Evolutionary conservation across 2,888 invertebrate species (phyloP).

Genomic region (Andrena dorsata): DNA sequence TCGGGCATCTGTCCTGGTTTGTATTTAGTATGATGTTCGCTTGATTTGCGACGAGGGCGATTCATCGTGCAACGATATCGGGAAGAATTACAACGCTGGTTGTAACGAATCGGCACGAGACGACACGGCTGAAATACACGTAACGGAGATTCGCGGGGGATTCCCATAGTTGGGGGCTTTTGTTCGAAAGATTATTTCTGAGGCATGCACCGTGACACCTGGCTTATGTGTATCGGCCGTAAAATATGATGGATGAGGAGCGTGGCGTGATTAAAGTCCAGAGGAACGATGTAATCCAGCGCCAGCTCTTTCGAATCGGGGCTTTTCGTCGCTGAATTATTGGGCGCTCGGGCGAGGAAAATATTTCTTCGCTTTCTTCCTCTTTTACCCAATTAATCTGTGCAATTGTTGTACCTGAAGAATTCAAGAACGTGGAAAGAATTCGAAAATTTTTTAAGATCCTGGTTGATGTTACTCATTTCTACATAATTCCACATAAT

Average conservation of each 20-base stretch:
- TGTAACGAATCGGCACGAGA: no score
- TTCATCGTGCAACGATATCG: no score
- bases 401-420: neutral
- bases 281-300: constrained; percentile 30
- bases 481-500: neutral
- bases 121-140: neutral
- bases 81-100: no score
- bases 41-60: no score
- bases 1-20: no score
- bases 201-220: neutral
- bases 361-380: neutral
- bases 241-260: constrained; percentile 42
- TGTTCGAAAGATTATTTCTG: constrained; percentile 30
- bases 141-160: neutral
- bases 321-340: constrained; percentile 39
- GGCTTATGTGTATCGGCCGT: constrained; percentile 17
- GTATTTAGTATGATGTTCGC: no score
- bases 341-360: neutral
- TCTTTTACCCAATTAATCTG: neutral
- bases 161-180: neutral
- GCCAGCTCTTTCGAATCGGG: constrained; percentile 17
- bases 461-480: neutral
- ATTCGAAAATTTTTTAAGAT: neutral
- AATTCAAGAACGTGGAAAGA: neutral
- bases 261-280: constrained; percentile 28